Conservation (phyloP, 2,113 vertebrate genomes). For the Cettia cetti region DNA sequence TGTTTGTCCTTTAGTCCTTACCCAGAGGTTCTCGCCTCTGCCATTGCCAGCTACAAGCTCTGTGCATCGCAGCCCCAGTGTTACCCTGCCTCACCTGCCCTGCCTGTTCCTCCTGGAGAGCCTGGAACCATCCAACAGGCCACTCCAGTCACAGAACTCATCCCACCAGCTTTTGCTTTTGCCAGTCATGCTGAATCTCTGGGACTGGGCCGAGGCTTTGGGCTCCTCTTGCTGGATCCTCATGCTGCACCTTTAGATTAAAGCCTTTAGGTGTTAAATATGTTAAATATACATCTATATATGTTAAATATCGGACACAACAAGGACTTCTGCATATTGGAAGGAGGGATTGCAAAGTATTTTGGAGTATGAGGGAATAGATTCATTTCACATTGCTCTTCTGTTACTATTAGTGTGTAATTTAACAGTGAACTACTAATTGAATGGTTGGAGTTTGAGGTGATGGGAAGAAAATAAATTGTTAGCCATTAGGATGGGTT, state of each 20-base stretch:
- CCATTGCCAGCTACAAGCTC: background rate
- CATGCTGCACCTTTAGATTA: background rate
- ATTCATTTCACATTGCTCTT: background rate
- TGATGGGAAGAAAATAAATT: background rate
- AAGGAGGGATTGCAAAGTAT: background rate
- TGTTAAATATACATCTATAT: background rate
- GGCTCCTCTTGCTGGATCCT: background rate
- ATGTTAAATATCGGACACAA: too few species aligned
- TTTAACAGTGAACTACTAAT: background rate
- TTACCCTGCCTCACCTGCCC: background rate
- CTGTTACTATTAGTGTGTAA: background rate
- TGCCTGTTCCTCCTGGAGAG: background rate
- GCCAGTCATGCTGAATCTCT: background rate
- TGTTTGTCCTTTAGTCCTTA: background rate
- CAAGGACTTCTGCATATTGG: background rate
- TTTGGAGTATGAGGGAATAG: background rate
- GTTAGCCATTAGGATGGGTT: background rate
- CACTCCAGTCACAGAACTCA: background rate
- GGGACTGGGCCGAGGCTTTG: background rate
- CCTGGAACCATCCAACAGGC: background rate
- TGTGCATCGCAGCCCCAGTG: background rate
- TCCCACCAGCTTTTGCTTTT: background rate
- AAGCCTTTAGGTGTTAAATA: background rate
- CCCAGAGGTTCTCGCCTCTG: background rate
- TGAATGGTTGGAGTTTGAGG: background rate